Evolutionary conservation across 2,113 vertebrate genomes (phyloP).

Genomic region (Nanger granti): DNA sequence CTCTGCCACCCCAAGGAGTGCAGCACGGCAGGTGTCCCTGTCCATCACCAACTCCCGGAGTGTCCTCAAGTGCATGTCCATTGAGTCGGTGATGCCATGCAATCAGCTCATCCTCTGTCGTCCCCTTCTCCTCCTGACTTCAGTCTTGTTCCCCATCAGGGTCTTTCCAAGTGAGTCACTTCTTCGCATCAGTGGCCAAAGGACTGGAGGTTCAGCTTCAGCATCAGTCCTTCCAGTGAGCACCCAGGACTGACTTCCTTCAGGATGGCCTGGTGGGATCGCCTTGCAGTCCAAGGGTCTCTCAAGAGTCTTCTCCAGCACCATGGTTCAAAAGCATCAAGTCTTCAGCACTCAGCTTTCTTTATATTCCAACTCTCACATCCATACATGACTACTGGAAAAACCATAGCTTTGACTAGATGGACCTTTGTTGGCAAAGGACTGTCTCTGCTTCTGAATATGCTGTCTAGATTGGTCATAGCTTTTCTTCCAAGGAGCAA

Average conservation of each 20-base stretch:
- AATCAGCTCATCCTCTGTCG: neutral
- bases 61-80: neutral
- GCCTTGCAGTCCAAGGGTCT: no score
- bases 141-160: neutral
- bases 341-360: no score
- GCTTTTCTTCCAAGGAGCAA: neutral
- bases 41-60: neutral
- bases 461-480: neutral
- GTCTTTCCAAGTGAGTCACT: neutral
- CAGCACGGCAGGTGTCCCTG: fast-evolving
- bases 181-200: neutral
- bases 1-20: neutral
- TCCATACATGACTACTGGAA: neutral
- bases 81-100: neutral
- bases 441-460: neutral
- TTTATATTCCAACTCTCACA: no score
- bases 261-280: no score
- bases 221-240: no score
- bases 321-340: no score
- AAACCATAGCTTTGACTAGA: neutral
- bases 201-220: no score
- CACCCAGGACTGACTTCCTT: no score
- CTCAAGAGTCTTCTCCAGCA: no score
- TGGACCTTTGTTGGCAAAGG: neutral
- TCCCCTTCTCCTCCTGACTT: neutral